These are phyloP conservation scores for Cheilosia urbana DNA, from an alignment of 2,888 invertebrate species.

Conservation along the genomic window DNA sequence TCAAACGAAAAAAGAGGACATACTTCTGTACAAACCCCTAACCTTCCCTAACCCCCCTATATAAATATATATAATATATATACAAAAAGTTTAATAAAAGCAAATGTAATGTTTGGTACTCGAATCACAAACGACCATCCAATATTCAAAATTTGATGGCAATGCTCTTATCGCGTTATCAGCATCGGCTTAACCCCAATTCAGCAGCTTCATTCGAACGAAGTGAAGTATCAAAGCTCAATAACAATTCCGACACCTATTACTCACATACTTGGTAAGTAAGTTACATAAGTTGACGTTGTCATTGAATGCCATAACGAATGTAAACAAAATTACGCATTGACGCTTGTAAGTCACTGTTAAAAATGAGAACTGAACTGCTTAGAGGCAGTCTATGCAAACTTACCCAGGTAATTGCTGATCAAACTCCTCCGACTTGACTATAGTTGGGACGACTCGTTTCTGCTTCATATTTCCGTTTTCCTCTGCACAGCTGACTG, in stretches of 20 bases:
- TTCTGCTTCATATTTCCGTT: constrained; percentile 79
- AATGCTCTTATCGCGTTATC: too few relatives aligned
- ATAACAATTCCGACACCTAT: not conserved
- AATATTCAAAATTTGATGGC: too few relatives aligned
- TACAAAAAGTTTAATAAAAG: too few relatives aligned
- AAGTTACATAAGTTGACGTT: constrained; percentile 12
- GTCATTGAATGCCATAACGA: not conserved
- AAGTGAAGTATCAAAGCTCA: not conserved
- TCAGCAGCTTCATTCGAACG: too few relatives aligned
- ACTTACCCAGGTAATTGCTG: constrained; percentile 81
- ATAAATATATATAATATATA: too few relatives aligned
- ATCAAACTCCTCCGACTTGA: constrained; percentile 80
- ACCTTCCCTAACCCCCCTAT: too few relatives aligned
- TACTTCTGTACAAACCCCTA: too few relatives aligned
- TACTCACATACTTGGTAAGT: not conserved
- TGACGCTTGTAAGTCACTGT: not conserved
- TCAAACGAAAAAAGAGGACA: too few relatives aligned
- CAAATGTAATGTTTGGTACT: too few relatives aligned
- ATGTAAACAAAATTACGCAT: constrained; percentile 16
- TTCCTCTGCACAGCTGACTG: constrained; percentile 25
- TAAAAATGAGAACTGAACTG: not conserved
- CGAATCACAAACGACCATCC: too few relatives aligned
- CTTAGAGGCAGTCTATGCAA: not conserved
- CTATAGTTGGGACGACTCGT: constrained; percentile 79
- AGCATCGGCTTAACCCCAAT: too few relatives aligned